Conservation (phyloP, 2,113 vertebrate species). For the Sylvietta virens region DNA sequence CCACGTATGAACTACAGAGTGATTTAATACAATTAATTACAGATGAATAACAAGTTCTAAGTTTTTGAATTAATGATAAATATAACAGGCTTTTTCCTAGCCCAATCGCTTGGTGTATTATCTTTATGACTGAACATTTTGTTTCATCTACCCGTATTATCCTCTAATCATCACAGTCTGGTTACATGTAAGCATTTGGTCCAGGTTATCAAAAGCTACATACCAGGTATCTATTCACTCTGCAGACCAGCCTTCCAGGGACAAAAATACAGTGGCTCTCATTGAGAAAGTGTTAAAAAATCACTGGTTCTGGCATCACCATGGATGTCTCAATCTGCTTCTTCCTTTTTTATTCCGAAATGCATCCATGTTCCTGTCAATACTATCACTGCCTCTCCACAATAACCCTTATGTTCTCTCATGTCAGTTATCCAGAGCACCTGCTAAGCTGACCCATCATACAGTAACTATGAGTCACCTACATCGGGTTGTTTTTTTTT, state of each 20-base stretch:
- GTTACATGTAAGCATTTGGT: neutral
- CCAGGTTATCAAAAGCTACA: neutral
- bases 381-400: slow-evolving; percentile 3
- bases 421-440: neutral
- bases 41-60: neutral
- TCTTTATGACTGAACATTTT: neutral
- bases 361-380: neutral
- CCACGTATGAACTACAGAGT: neutral
- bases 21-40: neutral
- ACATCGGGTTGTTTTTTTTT: neutral
- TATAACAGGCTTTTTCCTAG: neutral
- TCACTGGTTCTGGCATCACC: neutral
- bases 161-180: neutral
- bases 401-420: slow-evolving; percentile 24
- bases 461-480: neutral
- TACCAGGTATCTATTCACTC: neutral
- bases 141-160: neutral
- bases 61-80: neutral
- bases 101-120: neutral
- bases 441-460: slow-evolving; percentile 6
- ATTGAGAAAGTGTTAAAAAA: neutral
- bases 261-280: neutral
- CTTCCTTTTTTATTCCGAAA: neutral
- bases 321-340: neutral
- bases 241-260: neutral